A percentile compares a stretch with the other conserved stretches of the same genome.
Conservation (phyloP, 53 echinoderm and acorn worm species). For the Hippasteria phrygiana region DNA sequence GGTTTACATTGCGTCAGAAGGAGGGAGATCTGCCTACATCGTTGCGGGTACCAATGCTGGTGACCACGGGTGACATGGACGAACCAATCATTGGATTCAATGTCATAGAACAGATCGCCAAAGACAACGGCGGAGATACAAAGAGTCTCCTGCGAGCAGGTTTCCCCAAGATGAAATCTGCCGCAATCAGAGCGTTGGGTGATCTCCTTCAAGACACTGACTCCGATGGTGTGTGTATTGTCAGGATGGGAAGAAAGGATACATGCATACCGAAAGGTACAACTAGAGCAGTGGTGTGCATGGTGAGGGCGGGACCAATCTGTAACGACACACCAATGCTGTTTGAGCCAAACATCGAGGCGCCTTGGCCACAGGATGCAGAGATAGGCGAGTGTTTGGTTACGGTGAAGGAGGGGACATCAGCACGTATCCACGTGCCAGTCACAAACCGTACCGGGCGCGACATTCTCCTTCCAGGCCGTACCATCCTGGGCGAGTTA, state of each 20-base stretch:
- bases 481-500: conserved; percentile 9
- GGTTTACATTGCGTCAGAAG: background rate
- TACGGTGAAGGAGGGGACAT: conserved; percentile 6
- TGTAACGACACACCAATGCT: background rate
- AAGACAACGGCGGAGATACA: background rate
- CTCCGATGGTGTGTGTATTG: background rate
- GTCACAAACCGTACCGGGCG: background rate
- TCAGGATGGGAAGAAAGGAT: background rate
- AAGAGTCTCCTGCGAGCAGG: background rate
- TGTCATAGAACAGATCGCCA: conserved; percentile 38
- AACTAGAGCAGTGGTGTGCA: background rate
- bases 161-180: conserved; percentile 3
- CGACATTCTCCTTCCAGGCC: background rate
- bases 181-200: conserved; percentile 4
- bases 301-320: conserved; percentile 11
- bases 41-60: conserved; percentile 51
- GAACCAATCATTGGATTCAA: conserved; percentile 66
- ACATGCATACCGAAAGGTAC: conserved; percentile 8
- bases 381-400: conserved; percentile 39
- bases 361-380: conserved; percentile 10
- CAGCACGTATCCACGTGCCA: background rate
- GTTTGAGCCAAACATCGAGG: background rate
- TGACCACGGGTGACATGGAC: background rate
- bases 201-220: background rate
- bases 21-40: background rate